Evolutionary conservation across 1,140 invertebrate species (phyloP).

Genomic region (Pogonognathellus flavescens): DNA sequence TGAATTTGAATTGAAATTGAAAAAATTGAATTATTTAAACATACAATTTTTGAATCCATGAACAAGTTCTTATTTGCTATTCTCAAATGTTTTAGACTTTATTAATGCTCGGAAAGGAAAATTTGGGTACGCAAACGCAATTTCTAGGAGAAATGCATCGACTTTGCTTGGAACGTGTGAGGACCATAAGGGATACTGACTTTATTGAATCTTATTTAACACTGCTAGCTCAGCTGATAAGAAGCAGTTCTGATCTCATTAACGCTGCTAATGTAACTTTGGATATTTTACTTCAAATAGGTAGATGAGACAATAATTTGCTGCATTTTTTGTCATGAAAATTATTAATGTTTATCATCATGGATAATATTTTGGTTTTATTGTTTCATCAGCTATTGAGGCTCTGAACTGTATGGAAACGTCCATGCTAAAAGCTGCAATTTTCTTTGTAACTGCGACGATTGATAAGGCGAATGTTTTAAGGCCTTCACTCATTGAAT

Average conservation of each 20-base stretch:
- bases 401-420: conserved; percentile 61
- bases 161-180: conserved; percentile 55
- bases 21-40: too few species aligned
- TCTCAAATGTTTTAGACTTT: too few species aligned
- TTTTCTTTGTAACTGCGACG: conserved; percentile 56
- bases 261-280: conserved; percentile 57
- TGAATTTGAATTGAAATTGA: background rate
- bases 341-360: background rate
- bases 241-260: conserved; percentile 55
- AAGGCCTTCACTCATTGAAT: conserved; percentile 55
- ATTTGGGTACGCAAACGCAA: conserved; percentile 61
- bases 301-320: conserved; percentile 36
- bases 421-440: conserved; percentile 59
- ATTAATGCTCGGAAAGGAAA: conserved; percentile 64
- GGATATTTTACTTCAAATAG: conserved; percentile 52
- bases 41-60: background rate
- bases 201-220: conserved; percentile 65
- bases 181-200: conserved; percentile 61
- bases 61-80: conserved; percentile 27
- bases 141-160: conserved; percentile 59
- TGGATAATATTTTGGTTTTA: background rate
- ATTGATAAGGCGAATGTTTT: conserved; percentile 56
- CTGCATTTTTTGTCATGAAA: too few species aligned
- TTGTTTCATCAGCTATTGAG: conserved; percentile 53
- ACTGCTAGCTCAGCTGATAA: conserved; percentile 61